These are phyloP conservation scores for Oscheius sp. DNA, from an alignment of 2,888 invertebrate species.

Conservation along the genomic window DNA sequence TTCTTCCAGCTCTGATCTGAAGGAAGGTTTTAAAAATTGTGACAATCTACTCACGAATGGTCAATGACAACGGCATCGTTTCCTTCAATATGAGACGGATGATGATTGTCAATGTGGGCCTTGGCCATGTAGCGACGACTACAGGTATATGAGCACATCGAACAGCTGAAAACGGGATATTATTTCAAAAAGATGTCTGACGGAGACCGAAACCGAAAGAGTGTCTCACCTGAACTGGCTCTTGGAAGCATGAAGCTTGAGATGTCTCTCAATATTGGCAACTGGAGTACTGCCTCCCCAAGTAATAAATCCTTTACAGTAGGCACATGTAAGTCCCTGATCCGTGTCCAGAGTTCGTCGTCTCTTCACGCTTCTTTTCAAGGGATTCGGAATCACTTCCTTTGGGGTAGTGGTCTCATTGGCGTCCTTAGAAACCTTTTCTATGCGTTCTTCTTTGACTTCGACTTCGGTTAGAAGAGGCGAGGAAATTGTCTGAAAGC, in stretches of 20 bases:
- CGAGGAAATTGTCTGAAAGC: too few species aligned
- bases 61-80: constrained; percentile 15
- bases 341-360: neutral
- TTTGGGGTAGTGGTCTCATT: too few species aligned
- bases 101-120: constrained; percentile 14
- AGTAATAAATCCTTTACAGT: constrained; percentile 39
- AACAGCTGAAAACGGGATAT: constrained; percentile 43
- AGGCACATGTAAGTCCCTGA: constrained; percentile 10
- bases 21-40: neutral
- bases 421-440: too few species aligned
- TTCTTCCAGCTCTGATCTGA: constrained; percentile 48
- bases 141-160: constrained; percentile 44
- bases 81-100: constrained; percentile 4
- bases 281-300: constrained; percentile 45
- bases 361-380: too few species aligned
- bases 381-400: too few species aligned
- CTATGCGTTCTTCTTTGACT: too few species aligned
- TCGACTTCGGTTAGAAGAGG: too few species aligned
- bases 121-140: constrained; percentile 45
- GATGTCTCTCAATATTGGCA: constrained; percentile 50
- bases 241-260: constrained; percentile 51
- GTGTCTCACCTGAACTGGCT: constrained; percentile 48
- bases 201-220: neutral
- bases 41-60: constrained; percentile 11
- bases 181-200: neutral